Evolutionary conservation across 2,888 invertebrate species (phyloP).

Genomic region (Deilephila elpenor): DNA sequence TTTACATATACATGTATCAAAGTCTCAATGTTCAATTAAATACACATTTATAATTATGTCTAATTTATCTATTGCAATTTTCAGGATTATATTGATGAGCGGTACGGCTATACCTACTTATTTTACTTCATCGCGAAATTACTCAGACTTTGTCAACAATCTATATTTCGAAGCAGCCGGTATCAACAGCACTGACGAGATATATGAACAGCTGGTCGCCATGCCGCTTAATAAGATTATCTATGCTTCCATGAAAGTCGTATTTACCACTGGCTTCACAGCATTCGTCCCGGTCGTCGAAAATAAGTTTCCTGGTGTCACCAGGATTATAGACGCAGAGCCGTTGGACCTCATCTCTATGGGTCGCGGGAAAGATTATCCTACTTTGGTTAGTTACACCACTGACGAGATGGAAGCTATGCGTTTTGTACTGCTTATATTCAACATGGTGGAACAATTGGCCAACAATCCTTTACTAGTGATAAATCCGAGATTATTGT

Average conservation of each 20-base stretch:
- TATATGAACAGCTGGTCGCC: not conserved
- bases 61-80: not conserved
- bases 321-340: slow-evolving; percentile 45
- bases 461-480: slow-evolving; percentile 34
- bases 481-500: slow-evolving; percentile 34
- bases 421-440: slow-evolving; percentile 30
- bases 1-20: no score
- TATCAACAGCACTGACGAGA: not conserved
- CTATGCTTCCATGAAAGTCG: slow-evolving; percentile 29
- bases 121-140: slow-evolving; percentile 52
- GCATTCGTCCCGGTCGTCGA: slow-evolving; percentile 48
- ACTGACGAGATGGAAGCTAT: slow-evolving; percentile 41
- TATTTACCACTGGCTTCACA: slow-evolving; percentile 37
- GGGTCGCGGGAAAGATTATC: slow-evolving; percentile 44
- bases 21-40: no score
- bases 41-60: no score
- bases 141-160: slow-evolving; percentile 48
- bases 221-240: not conserved
- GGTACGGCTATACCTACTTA: slow-evolving; percentile 53
- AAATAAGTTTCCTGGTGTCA: slow-evolving; percentile 37
- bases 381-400: slow-evolving; percentile 45
- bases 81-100: slow-evolving; percentile 59
- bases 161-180: not conserved
- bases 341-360: slow-evolving; percentile 43
- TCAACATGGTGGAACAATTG: slow-evolving; percentile 33